phyloP scores from a whole-genome alignment of 2,113 vertebrate species.

The Glaucidium brasilianum region DNA sequence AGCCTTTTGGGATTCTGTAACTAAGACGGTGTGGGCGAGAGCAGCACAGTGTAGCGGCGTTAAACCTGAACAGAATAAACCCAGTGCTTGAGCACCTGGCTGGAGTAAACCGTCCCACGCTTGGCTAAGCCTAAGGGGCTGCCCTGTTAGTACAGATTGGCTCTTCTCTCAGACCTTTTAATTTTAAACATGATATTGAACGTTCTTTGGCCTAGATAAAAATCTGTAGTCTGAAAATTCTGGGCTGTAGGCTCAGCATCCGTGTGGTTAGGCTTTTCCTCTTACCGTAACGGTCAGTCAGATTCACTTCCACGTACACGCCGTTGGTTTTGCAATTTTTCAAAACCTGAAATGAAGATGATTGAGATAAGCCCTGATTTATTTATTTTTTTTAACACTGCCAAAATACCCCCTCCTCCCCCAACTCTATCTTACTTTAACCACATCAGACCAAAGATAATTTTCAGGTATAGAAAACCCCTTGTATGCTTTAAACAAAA shows the following conservation, averaged over 20 bases:
- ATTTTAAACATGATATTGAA: neutral
- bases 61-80: constrained; percentile 60
- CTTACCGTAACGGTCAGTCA: constrained; percentile 76
- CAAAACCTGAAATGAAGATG: constrained; percentile 70
- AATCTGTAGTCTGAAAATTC: neutral
- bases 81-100: fast-evolving
- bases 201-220: neutral
- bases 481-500: neutral
- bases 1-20: constrained; percentile 24
- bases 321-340: constrained; percentile 67
- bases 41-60: constrained; percentile 77
- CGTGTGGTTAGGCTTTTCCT: fast-evolving
- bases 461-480: fast-evolving
- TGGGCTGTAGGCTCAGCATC: fast-evolving
- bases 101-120: fast-evolving
- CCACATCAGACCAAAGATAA: neutral
- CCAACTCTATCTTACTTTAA: too few species aligned
- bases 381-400: neutral
- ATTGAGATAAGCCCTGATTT: neutral
- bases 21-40: constrained; percentile 68
- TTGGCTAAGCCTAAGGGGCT: neutral
- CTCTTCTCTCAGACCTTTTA: neutral
- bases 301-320: constrained; percentile 72
- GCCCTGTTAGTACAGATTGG: fast-evolving
- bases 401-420: neutral